Evolutionary conservation across 2,113 vertebrate species (phyloP), one percentile per base, ranked within the genome.

Genomic region (Australoheros scitulus): DNA sequence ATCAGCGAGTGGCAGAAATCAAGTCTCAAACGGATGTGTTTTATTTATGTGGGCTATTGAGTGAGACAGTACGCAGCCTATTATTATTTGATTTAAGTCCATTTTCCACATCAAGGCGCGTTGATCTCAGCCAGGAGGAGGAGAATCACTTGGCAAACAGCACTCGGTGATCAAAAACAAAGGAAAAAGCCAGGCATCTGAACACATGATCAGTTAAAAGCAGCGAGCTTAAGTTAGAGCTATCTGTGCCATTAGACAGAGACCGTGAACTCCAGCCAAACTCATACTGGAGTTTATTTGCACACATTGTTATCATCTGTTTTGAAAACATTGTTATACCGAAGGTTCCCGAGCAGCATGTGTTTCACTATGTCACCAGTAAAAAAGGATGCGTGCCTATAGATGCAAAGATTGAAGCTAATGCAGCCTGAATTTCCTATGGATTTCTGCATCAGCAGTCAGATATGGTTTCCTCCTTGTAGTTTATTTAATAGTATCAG

Each of bases 61-160:
- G 65, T 11, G 22, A 82, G 80, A 68, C 58, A 59, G 57, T 60
- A 34, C 52, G 32, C 36, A 55, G 72, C n/a, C 22, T 83, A 3
- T 87, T 87, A 76, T 81, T 83, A 77, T 92, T 83, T 90, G 57
- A 90, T 90, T 82, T 79, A 82, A 76, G 77, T 64, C 80, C 55
- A 68, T 89, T 87, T 57, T 38, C 78, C 76, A 77, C 81, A 88
- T 84, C 79, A 86, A 81, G 26, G 80, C 9, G 43, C 64, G 26
- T 65, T 80, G 72, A 87, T 84, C 74, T 89, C 68, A 61, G 65
- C 34, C 61, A 52, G 72, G 74, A 34, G 72, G 85, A 50, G 59
- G 61, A 87, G 68, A 86, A 56, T 85, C 47, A 63, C 11, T 81
- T 79, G 82, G 80, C 88, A 82, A 87, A 88, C 84, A 72, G 5